These are phyloP conservation scores for Borostomias antarcticus DNA, from an alignment of 2,797 vertebrate species.

Conservation along the genomic window DNA sequence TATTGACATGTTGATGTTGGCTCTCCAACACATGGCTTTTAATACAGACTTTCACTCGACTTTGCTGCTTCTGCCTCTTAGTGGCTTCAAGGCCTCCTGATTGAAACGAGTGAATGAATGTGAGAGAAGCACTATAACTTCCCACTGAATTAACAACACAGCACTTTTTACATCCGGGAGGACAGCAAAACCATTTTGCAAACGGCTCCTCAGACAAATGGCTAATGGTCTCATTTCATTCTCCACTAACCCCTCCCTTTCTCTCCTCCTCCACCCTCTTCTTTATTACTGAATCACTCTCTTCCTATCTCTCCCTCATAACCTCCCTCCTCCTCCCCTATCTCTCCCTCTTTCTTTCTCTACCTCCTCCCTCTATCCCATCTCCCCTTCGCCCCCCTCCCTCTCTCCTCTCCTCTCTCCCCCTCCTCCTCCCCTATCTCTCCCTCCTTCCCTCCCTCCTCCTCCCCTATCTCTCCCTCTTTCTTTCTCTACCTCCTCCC, in stretches of 20 bases:
- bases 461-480: too few relatives aligned
- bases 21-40: neutral
- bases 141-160: neutral
- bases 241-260: neutral
- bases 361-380: neutral
- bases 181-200: neutral
- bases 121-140: neutral
- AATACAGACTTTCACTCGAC: neutral
- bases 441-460: neutral
- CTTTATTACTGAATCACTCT: neutral
- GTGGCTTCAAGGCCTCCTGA: neutral
- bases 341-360: neutral
- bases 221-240: conserved; percentile 22
- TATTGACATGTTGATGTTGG: neutral
- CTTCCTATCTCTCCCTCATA: neutral
- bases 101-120: neutral
- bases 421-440: neutral
- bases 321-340: neutral
- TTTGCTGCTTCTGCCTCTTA: neutral
- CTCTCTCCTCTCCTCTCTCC: neutral
- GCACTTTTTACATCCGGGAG: neutral
- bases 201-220: neutral
- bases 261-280: too few relatives aligned
- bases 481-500: neutral
- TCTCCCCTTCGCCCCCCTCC: neutral